Evolutionary conservation across 2,797 vertebrate species (phyloP), one percentile per base, ranked within the genome.

Genomic region (Anabas testudineus): DNA sequence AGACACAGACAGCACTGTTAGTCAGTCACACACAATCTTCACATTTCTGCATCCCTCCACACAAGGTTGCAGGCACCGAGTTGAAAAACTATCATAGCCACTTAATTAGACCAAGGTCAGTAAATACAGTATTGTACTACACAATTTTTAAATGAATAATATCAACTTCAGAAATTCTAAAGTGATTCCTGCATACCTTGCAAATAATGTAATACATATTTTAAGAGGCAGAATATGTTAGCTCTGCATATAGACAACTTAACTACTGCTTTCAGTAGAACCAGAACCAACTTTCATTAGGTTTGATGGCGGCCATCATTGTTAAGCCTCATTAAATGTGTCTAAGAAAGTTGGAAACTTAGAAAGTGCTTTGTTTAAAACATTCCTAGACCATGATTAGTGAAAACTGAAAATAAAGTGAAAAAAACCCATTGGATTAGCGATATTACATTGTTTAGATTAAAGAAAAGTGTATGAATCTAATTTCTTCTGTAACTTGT

Each of bases 21-120:
- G 88, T 74, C 81, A 73, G 81, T 95, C 91, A 90, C 93, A 92
- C 90, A 85, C 92, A 91, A 85, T 84, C 88, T 61, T 32, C 64
- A 91, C 87, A 87, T 90, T 76, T 51, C 84, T 85, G 87, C 90
- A 87, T 73, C 67, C 45, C 39, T 51, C 65, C 80, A 84, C 65
- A 65, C 73, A 81, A 89, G 87, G 87, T 90, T 70, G 87, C 89
- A 87, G 87, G 94, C 83, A 82, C 87, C 87, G 88, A 91, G 87
- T 85, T 79, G 78, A 95, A 96, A 95, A 94, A n/a, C n/a, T n/a
- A n/a, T n/a, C n/a, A n/a, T n/a, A n/a, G n/a, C n/a, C n/a, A n/a
- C n/a, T n/a, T n/a, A n/a, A n/a, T n/a, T n/a, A n/a, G n/a, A n/a
- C n/a, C n/a, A n/a, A n/a, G n/a, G n/a, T n/a, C n/a, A n/a, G n/a